phyloP scores from a whole-genome alignment of 2,888 invertebrate species.

The Tipula helvola region DNA sequence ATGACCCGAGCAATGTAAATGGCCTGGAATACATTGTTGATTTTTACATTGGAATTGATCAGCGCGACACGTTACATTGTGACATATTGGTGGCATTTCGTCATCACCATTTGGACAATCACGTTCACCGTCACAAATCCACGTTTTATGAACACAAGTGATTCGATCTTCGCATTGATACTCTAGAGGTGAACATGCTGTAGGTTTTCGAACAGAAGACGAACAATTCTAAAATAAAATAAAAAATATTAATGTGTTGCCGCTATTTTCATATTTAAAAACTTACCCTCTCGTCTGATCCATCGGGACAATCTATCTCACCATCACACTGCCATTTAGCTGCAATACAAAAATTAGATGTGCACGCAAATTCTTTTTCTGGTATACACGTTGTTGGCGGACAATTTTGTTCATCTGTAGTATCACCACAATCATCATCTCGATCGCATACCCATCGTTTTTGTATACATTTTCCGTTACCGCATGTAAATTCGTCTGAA shows the following conservation, averaged over 20 bases:
- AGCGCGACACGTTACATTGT: constrained; percentile 62
- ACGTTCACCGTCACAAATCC: constrained; percentile 74
- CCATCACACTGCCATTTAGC: constrained; percentile 78
- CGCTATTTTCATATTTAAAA: background rate
- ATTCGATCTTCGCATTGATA: constrained; percentile 69
- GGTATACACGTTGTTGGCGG: constrained; percentile 54
- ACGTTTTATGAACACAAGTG: constrained; percentile 66
- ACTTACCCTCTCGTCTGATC: constrained; percentile 64
- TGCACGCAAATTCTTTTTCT: constrained; percentile 60
- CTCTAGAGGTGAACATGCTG: constrained; percentile 58
- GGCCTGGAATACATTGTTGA: constrained; percentile 65
- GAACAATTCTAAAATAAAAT: constrained; percentile 49
- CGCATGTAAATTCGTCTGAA: constrained; percentile 86
- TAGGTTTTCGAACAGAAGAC: constrained; percentile 37
- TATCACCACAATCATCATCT: constrained; percentile 79
- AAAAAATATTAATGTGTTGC: constrained; percentile 17
- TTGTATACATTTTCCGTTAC: constrained; percentile 78
- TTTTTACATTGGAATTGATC: constrained; percentile 83
- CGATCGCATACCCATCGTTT: constrained; percentile 76
- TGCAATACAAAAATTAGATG: constrained; percentile 59
- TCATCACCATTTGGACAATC: constrained; percentile 78
- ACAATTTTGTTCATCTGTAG: constrained; percentile 69
- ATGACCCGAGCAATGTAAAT: constrained; percentile 69
- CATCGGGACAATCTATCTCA: constrained; percentile 72
- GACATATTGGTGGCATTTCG: constrained; percentile 51